phyloP scores from a whole-genome alignment of 2,888 invertebrate genomes.

The Schizaphis graminum region DNA sequence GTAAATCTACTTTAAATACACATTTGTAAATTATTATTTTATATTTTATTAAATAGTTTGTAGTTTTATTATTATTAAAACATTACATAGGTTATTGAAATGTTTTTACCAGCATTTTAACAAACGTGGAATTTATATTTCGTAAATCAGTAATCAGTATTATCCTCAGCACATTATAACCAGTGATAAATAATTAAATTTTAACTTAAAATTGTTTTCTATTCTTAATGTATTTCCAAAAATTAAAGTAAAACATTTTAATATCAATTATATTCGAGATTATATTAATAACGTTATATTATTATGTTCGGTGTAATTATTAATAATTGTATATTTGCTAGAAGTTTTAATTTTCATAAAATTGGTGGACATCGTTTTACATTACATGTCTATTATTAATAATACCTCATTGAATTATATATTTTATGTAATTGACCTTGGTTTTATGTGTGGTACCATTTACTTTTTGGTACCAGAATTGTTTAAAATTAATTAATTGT shows the following conservation, averaged over 20 bases:
- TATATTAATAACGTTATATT: constrained; percentile 8
- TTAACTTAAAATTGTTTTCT: background rate
- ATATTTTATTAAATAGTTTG: background rate
- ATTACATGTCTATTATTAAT: constrained; percentile 35
- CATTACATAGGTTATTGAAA: background rate
- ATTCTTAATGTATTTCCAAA: background rate
- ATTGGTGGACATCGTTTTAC: constrained; percentile 28
- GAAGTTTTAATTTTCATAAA: constrained; percentile 42
- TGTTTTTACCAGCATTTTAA: background rate
- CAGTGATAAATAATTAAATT: background rate
- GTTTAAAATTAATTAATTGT: constrained; percentile 47
- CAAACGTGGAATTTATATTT: background rate
- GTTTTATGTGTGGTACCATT: constrained; percentile 50
- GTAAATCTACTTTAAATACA: background rate
- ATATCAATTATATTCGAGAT: background rate
- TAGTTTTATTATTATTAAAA: background rate
- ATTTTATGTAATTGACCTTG: constrained; percentile 48
- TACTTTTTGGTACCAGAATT: constrained; percentile 37
- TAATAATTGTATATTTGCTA: background rate
- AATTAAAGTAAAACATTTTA: constrained; percentile 14
- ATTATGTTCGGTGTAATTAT: background rate
- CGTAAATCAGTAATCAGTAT: background rate
- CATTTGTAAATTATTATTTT: background rate
- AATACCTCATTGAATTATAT: constrained; percentile 29
- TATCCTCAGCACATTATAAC: background rate